These are phyloP conservation scores for Andrena flavipes DNA, from an alignment of 2,888 invertebrate genomes.

Conservation along the genomic window DNA sequence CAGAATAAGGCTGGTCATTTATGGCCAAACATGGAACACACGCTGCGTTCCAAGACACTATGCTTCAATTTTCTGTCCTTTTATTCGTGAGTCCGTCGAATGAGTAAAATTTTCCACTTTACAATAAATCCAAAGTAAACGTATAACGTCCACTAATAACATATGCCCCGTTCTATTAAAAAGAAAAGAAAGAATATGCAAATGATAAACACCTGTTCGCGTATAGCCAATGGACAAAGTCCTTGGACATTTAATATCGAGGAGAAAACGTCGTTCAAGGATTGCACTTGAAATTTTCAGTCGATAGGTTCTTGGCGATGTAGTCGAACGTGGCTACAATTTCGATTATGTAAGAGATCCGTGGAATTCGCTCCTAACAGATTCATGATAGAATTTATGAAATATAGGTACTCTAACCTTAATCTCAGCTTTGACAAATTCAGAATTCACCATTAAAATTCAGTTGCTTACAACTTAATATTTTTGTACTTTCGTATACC, in stretches of 20 bases:
- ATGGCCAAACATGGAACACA: slow-evolving; percentile 24
- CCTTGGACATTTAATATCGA: slow-evolving; percentile 1
- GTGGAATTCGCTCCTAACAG: neutral
- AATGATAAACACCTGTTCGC: too few species aligned
- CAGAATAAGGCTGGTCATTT: slow-evolving; percentile 36
- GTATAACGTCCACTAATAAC: neutral
- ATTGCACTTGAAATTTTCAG: slow-evolving; percentile 25
- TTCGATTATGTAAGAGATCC: slow-evolving; percentile 35
- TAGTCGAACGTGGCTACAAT: slow-evolving; percentile 7
- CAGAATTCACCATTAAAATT: too few species aligned
- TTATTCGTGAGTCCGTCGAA: neutral
- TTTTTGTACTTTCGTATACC: too few species aligned
- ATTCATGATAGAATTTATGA: neutral
- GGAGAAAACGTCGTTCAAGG: slow-evolving; percentile 1
- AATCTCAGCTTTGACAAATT: too few species aligned
- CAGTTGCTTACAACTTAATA: too few species aligned
- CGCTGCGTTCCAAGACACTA: neutral
- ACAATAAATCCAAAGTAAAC: neutral
- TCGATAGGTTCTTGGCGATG: neutral
- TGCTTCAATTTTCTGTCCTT: neutral
- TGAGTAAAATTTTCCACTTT: neutral
- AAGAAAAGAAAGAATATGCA: too few species aligned
- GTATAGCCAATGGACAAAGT: neutral
- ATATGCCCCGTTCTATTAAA: too few species aligned
- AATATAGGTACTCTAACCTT: neutral